phyloP scores from a whole-genome alignment of 1,140 invertebrate genomes.

The Zelostemma sp. region DNA sequence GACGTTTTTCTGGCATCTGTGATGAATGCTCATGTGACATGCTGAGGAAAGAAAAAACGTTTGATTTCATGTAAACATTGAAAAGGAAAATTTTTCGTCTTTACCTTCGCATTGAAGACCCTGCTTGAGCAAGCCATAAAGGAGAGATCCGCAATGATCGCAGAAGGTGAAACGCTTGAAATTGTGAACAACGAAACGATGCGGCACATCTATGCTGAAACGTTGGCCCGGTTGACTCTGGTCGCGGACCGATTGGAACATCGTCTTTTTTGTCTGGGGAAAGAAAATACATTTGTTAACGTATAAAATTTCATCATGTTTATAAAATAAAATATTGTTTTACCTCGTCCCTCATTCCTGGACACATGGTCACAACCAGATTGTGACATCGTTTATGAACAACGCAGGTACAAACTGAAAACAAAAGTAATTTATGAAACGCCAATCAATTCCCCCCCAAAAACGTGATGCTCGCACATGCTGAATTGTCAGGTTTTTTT shows the following conservation, averaged over 20 bases:
- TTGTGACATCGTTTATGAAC: constrained; percentile 98
- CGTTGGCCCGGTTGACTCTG: constrained; percentile 79
- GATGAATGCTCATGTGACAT: constrained; percentile 98
- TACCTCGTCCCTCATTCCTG: constrained; percentile 96
- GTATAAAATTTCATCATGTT: no score
- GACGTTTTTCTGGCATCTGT: constrained; percentile 98
- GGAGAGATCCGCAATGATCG: constrained; percentile 97
- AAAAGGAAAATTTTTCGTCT: no score
- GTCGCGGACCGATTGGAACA: constrained; percentile 67
- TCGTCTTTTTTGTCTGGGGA: constrained; percentile 46
- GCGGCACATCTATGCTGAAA: constrained; percentile 98
- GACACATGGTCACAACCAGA: constrained; percentile 94
- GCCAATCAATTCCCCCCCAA: constrained; percentile 2
- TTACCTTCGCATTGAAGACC: constrained; percentile 86
- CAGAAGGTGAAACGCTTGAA: constrained; percentile 99
- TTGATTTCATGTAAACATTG: no score
- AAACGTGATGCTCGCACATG: constrained; percentile 34
- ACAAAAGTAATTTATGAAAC: constrained; percentile 44
- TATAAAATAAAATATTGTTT: no score
- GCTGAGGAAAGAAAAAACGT: constrained; percentile 68
- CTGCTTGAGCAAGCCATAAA: constrained; percentile 97
- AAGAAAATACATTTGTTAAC: constrained; percentile 29
- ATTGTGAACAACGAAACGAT: constrained; percentile 92
- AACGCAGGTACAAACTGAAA: constrained; percentile 96
- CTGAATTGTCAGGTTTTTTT: constrained; percentile 10